Conservation (phyloP, 2,113 vertebrate species). For the Hippolais icterina region DNA sequence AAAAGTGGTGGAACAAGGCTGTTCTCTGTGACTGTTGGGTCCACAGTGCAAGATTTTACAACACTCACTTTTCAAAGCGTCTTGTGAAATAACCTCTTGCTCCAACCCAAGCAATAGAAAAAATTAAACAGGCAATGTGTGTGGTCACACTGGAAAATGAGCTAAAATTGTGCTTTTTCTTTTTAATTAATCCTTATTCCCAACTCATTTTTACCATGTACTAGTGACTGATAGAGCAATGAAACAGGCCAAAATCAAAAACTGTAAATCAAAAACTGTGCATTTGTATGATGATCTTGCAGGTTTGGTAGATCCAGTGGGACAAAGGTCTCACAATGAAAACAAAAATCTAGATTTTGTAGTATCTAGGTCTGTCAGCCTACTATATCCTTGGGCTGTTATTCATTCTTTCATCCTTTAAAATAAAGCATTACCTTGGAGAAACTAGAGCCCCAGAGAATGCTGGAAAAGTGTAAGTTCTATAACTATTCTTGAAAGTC, state of each 20-base stretch:
- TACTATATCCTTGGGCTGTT: neutral
- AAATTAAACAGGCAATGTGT: neutral
- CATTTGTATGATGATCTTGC: neutral
- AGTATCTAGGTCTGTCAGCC: neutral
- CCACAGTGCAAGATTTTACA: neutral
- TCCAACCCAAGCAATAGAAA: neutral
- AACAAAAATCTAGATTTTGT: neutral
- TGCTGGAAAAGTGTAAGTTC: neutral
- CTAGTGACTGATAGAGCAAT: neutral
- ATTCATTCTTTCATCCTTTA: neutral
- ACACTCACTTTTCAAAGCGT: neutral
- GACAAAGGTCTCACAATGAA: neutral
- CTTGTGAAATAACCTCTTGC: neutral
- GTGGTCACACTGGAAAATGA: neutral
- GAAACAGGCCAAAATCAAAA: neutral
- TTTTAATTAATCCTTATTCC: neutral
- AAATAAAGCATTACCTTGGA: neutral
- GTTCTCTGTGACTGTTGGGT: neutral
- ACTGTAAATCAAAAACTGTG: neutral
- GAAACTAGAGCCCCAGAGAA: neutral
- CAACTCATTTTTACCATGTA: neutral
- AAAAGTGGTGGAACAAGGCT: neutral
- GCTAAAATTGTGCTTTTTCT: accelerated
- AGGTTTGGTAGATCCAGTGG: neutral
- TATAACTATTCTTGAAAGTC: neutral